Percentiles rank a stretch among this genome's conserved stretches.
Evolutionary conservation across 2,888 invertebrate genomes (phyloP).

Genomic region (Dicyrtoma fusca): DNA sequence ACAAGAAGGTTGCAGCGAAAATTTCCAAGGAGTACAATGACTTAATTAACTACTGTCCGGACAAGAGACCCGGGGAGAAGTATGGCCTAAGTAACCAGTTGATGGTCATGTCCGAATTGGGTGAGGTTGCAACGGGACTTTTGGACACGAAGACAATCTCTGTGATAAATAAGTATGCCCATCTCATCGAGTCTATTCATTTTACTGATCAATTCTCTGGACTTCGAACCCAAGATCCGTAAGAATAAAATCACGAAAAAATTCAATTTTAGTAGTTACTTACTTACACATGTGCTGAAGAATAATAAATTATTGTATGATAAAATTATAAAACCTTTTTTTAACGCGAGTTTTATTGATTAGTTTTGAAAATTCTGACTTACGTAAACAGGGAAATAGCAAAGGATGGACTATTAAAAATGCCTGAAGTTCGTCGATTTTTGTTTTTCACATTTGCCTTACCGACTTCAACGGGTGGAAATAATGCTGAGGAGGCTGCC

Average conservation of each 20-base stretch:
- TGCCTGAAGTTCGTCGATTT: slow-evolving; percentile 78
- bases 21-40: slow-evolving; percentile 92
- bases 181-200: slow-evolving; percentile 91
- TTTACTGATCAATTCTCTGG: slow-evolving; percentile 96
- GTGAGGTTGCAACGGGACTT: slow-evolving; percentile 74
- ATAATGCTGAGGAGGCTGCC: slow-evolving; percentile 70
- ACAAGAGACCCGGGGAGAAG: slow-evolving; percentile 79
- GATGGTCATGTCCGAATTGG: slow-evolving; percentile 83
- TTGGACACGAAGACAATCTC: slow-evolving; percentile 79
- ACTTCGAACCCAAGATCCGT: slow-evolving; percentile 80
- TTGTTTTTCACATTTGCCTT: slow-evolving; percentile 81
- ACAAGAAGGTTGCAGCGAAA: slow-evolving; percentile 82
- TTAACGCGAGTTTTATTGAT: too few relatives aligned
- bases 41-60: slow-evolving; percentile 83
- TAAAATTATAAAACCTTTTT: too few relatives aligned
- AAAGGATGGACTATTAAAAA: slow-evolving; percentile 59
- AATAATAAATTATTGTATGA: too few relatives aligned
- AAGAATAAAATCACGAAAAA: slow-evolving; percentile 63
- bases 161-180: slow-evolving; percentile 78
- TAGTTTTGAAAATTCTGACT: too few relatives aligned
- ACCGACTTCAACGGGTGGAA: slow-evolving; percentile 65
- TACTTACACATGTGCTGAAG: too few relatives aligned
- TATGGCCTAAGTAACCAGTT: slow-evolving; percentile 75
- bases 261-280: too few relatives aligned
- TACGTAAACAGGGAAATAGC: slow-evolving; percentile 49